phyloP scores from a whole-genome alignment of 1,140 invertebrate genomes.

The Drosophila micromelanica region DNA sequence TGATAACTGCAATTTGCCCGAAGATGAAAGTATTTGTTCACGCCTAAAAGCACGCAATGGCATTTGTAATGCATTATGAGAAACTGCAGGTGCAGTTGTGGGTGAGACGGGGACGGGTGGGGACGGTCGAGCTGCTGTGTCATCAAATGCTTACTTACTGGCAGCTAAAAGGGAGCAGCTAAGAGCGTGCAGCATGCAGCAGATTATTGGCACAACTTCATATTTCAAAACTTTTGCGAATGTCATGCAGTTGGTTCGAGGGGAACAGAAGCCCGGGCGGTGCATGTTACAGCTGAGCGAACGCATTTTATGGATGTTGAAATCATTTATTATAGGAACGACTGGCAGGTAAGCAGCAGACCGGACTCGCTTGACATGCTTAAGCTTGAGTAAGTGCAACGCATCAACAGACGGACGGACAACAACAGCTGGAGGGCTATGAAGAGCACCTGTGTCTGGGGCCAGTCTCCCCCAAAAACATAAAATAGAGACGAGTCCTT shows the following conservation, averaged over 20 bases:
- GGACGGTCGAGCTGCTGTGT: slow-evolving; percentile 31
- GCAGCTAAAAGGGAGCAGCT: background rate
- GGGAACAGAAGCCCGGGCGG: background rate
- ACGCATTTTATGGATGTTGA: slow-evolving; percentile 27
- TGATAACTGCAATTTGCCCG: no score
- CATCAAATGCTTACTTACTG: slow-evolving; percentile 37
- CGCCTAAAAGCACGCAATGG: background rate
- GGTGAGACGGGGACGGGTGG: no score
- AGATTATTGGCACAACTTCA: slow-evolving; percentile 59
- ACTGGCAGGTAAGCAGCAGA: background rate
- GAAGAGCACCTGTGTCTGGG: background rate
- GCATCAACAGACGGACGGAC: no score
- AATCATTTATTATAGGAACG: slow-evolving; percentile 39
- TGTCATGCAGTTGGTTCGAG: slow-evolving; percentile 49
- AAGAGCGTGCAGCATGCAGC: background rate
- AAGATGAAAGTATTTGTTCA: background rate
- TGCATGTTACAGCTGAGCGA: slow-evolving; percentile 14
- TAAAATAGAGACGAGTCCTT: no score
- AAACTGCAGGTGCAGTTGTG: slow-evolving; percentile 1
- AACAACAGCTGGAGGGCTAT: background rate
- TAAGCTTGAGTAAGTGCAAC: slow-evolving; percentile 22
- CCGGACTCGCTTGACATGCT: slow-evolving; percentile 29
- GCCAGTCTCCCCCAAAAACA: background rate
- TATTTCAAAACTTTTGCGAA: slow-evolving; percentile 67
- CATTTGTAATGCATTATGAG: slow-evolving; percentile 12